Conservation (phyloP, 2,797 vertebrate genomes). For the Sphenopsis melanotis region DNA sequence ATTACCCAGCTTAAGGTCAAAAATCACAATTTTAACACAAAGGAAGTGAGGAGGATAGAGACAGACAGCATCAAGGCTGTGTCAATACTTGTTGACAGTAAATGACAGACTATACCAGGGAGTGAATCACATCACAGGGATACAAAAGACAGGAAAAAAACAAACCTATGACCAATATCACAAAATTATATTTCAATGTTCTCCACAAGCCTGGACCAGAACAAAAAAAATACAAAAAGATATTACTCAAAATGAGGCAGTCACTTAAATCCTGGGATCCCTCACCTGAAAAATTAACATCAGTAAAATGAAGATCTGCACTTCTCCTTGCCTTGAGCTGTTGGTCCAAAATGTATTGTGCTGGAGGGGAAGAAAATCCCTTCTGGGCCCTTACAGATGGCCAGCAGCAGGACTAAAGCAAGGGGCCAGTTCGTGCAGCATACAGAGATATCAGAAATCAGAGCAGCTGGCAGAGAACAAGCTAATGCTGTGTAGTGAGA, state of each 20-base stretch:
- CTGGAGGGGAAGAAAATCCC: neutral
- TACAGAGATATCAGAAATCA: neutral
- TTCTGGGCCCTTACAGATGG: neutral
- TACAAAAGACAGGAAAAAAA: neutral
- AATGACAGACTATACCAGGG: fast-evolving
- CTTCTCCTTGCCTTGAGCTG: neutral
- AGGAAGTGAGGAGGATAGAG: neutral
- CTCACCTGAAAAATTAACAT: neutral
- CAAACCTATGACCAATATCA: neutral
- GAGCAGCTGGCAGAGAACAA: neutral
- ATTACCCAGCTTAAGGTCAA: neutral
- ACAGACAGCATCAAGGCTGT: neutral
- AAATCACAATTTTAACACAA: neutral
- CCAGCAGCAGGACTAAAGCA: neutral
- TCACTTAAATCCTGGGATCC: neutral
- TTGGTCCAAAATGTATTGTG: neutral
- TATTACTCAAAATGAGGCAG: neutral
- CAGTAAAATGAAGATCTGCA: neutral
- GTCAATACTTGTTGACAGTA: neutral
- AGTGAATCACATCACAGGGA: neutral
- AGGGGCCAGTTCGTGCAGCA: fast-evolving
- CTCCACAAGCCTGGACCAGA: neutral
- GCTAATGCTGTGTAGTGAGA: neutral
- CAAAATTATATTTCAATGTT: neutral
- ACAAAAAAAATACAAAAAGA: neutral